Percentiles rank a stretch among this genome's conserved stretches.
These are phyloP conservation scores for Belonocnema kinseyi DNA, from an alignment of 1,140 invertebrate species.

Conservation along the genomic window DNA sequence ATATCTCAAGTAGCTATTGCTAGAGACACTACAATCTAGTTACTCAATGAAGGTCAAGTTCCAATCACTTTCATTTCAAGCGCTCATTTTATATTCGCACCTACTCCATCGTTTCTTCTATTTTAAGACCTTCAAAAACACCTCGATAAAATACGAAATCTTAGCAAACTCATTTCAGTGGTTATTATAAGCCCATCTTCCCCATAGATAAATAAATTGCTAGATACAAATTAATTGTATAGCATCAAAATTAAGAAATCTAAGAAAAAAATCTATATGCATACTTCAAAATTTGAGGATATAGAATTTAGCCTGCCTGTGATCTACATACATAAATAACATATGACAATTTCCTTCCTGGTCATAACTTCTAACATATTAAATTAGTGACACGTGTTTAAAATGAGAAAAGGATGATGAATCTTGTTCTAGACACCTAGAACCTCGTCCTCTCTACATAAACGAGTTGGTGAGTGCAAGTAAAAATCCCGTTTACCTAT, in stretches of 20 bases:
- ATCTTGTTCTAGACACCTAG: background rate
- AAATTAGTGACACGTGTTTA: slow-evolving; percentile 20
- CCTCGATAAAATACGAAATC: too few relatives aligned
- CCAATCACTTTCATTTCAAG: slow-evolving; percentile 29
- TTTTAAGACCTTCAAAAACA: slow-evolving; percentile 4
- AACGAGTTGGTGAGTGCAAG: background rate
- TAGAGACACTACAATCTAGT: slow-evolving; percentile 22
- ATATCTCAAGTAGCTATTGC: slow-evolving; percentile 5
- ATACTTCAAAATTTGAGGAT: background rate
- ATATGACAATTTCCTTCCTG: background rate
- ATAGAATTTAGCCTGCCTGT: background rate
- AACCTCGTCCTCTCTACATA: background rate
- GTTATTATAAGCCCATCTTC: too few relatives aligned
- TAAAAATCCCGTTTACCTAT: slow-evolving; percentile 10
- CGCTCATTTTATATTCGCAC: slow-evolving; percentile 1
- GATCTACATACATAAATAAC: background rate
- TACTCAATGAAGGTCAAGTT: slow-evolving; percentile 29
- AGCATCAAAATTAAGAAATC: too few relatives aligned
- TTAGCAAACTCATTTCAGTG: too few relatives aligned
- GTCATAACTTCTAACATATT: background rate
- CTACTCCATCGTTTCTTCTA: slow-evolving; percentile 6
- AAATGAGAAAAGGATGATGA: background rate
- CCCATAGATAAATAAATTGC: too few relatives aligned
- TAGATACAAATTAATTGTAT: too few relatives aligned
- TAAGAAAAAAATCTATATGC: too few relatives aligned